Percentiles rank a stretch among this genome's conserved stretches.
Conservation (phyloP, 2,797 vertebrate species). For the Urosaurus nigricauda region DNA sequence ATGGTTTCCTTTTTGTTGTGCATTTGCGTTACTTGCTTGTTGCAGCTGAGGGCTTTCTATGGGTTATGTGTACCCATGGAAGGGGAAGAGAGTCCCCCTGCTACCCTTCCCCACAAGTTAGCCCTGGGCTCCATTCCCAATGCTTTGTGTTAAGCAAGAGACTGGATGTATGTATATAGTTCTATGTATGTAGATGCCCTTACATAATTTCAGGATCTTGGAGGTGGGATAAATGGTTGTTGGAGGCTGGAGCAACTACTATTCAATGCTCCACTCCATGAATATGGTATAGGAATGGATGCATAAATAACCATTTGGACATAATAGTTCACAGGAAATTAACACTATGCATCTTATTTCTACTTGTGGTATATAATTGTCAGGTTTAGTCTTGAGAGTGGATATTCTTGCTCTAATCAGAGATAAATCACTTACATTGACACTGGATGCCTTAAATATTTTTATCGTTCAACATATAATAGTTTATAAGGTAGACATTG, state of each 20-base stretch:
- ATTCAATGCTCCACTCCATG: not conserved
- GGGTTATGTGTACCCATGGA: not conserved
- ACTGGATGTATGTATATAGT: no score
- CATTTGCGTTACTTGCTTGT: not conserved
- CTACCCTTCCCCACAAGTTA: not conserved
- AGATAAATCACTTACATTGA: not conserved
- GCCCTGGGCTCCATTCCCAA: not conserved
- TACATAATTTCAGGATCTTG: not conserved
- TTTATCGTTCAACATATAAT: not conserved
- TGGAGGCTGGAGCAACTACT: not conserved
- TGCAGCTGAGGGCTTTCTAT: not conserved
- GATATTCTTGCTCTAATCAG: not conserved
- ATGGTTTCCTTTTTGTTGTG: not conserved
- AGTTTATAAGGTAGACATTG: not conserved
- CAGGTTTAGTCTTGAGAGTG: not conserved
- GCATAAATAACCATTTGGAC: not conserved
- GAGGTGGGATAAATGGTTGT: not conserved
- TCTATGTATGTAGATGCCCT: not conserved
- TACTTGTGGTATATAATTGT: not conserved
- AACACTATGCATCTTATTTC: not conserved
- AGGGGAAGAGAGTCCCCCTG: not conserved
- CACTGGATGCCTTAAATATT: not conserved
- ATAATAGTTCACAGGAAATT: not conserved
- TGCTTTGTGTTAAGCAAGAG: not conserved
- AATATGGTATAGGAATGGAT: not conserved